Conservation (phyloP, 1,140 invertebrate species). For the Drosophila persimilis region DNA sequence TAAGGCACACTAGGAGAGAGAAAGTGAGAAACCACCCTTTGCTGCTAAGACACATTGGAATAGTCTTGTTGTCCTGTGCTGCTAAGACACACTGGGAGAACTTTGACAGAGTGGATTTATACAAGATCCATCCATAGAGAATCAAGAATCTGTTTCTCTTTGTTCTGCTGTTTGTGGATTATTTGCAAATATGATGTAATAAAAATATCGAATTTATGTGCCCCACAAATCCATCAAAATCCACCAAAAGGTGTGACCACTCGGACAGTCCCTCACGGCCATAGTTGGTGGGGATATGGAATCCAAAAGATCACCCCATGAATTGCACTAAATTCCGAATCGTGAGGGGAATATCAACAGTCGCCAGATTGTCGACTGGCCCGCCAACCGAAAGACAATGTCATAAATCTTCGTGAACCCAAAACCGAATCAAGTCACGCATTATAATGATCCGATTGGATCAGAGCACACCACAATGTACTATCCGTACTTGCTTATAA, state of each 20-base stretch:
- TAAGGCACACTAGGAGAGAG: too few relatives aligned
- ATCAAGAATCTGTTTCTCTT: not conserved
- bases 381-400: conserved; percentile 47
- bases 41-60: too few relatives aligned
- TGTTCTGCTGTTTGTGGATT: not conserved
- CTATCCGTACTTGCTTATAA: conserved; percentile 45
- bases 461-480: conserved; percentile 6
- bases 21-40: too few relatives aligned
- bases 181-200: conserved; percentile 40
- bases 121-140: not conserved
- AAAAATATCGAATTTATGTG: conserved; percentile 37
- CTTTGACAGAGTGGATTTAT: too few relatives aligned
- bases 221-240: conserved; percentile 53
- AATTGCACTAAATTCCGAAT: conserved; percentile 66
- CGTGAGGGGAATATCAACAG: conserved; percentile 54
- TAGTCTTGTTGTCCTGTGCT: too few relatives aligned
- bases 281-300: conserved; percentile 1
- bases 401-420: conserved; percentile 62
- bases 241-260: conserved; percentile 57
- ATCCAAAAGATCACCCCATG: conserved; percentile 37
- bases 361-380: conserved; percentile 16
- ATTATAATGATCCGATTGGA: conserved; percentile 46
- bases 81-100: too few relatives aligned
- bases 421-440: conserved; percentile 45
- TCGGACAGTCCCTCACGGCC: conserved; percentile 30